Conservation (phyloP, 1,140 invertebrate species). For the Aricia agestis region DNA sequence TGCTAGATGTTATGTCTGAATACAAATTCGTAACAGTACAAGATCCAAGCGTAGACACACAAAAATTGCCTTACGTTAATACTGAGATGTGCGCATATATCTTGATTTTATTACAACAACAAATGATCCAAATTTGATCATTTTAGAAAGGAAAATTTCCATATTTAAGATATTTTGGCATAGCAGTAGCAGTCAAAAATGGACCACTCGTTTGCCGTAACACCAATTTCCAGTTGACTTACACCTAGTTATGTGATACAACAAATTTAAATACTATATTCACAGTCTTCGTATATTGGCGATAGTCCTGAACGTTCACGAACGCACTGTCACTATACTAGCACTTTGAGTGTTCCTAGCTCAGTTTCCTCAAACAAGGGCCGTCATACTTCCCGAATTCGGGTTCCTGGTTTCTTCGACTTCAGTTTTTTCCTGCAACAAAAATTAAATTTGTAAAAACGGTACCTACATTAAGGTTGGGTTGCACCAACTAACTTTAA, state of each 20-base stretch:
- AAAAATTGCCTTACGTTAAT: not conserved
- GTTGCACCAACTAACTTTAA: too few species aligned
- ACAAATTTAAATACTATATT: constrained; percentile 40
- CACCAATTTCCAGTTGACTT: not conserved
- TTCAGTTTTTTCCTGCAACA: constrained; percentile 48
- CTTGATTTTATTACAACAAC: not conserved
- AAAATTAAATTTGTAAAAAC: constrained; percentile 7
- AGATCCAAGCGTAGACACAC: not conserved
- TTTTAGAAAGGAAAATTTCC: not conserved
- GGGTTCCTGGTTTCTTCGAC: constrained; percentile 48
- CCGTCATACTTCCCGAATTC: constrained; percentile 60
- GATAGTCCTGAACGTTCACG: constrained; percentile 19
- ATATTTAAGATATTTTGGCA: not conserved
- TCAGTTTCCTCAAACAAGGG: constrained; percentile 47
- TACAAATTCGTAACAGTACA: not conserved
- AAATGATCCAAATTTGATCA: not conserved
- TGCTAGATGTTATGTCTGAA: too few species aligned
- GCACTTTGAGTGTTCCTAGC: not conserved
- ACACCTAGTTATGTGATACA: constrained; percentile 18
- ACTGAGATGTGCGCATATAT: not conserved
- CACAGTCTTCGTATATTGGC: constrained; percentile 56
- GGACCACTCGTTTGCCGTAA: not conserved
- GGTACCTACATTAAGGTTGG: too few species aligned
- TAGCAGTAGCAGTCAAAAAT: not conserved
- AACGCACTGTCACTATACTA: constrained; percentile 16